Percentiles rank a stretch among this genome's conserved stretches.
Conservation (phyloP, 2,797 vertebrate genomes). For the Falco novaeseelandiae region DNA sequence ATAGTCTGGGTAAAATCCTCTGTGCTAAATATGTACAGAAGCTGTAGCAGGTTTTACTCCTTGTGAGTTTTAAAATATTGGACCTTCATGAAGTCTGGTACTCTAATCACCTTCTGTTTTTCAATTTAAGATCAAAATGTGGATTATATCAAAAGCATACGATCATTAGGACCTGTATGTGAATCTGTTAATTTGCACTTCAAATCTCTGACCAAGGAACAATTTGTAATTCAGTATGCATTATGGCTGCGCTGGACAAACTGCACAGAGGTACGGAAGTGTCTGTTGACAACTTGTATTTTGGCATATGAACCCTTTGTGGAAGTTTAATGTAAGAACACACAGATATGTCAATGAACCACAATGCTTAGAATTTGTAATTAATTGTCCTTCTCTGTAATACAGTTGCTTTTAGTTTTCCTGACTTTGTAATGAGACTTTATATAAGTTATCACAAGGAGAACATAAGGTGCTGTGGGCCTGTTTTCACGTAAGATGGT, state of each 20-base stretch:
- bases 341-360: background rate
- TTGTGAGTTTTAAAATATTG: background rate
- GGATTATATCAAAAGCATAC: conserved; percentile 74
- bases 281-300: background rate
- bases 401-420: background rate
- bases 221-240: conserved; percentile 63
- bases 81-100: background rate
- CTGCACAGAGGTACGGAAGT: conserved; percentile 71
- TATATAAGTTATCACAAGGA: background rate
- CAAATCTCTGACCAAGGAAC: conserved; percentile 55
- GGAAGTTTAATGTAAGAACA: background rate
- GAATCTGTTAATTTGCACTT: conserved; percentile 70
- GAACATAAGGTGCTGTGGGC: background rate
- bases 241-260: conserved; percentile 76
- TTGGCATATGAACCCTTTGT: background rate
- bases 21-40: background rate
- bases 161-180: conserved; percentile 77
- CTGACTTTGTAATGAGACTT: background rate
- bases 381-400: background rate
- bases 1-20: background rate
- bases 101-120: conserved; percentile 2
- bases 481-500: background rate
- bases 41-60: background rate
- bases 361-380: background rate
- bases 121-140: conserved; percentile 62